Conservation (phyloP, 2,888 invertebrate species). For the Drosophila acutilabella region DNA sequence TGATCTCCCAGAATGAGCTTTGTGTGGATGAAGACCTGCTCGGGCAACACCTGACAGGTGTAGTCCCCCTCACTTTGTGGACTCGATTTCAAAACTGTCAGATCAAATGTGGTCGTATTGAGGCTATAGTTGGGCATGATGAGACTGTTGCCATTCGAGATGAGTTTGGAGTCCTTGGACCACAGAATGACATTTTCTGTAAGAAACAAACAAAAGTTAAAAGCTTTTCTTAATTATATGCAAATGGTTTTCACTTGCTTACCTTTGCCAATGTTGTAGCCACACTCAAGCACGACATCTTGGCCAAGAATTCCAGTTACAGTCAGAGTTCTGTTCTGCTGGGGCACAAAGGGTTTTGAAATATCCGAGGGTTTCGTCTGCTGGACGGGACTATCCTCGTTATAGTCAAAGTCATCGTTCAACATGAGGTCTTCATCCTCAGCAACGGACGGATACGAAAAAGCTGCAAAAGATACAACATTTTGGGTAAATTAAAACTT, state of each 20-base stretch:
- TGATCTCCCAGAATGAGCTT: slow-evolving; percentile 64
- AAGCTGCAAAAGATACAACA: slow-evolving; percentile 30
- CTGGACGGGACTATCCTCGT: slow-evolving; percentile 48
- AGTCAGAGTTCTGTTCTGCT: slow-evolving; percentile 21
- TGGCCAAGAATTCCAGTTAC: slow-evolving; percentile 55
- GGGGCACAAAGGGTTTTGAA: background rate
- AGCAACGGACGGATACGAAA: slow-evolving; percentile 9
- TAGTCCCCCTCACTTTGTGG: slow-evolving; percentile 69
- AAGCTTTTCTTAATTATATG: background rate
- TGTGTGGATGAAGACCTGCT: slow-evolving; percentile 44
- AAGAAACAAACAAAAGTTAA: background rate
- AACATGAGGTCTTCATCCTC: slow-evolving; percentile 40
- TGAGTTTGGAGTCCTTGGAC: slow-evolving; percentile 49
- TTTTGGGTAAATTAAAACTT: background rate
- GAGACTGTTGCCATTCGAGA: slow-evolving; percentile 60
- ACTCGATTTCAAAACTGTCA: slow-evolving; percentile 70
- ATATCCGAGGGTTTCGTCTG: slow-evolving; percentile 45
- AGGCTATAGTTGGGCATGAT: slow-evolving; percentile 61
- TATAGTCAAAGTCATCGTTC: slow-evolving; percentile 58
- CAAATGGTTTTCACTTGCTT: background rate
- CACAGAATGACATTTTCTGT: slow-evolving; percentile 64
- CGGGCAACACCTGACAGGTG: slow-evolving; percentile 66
- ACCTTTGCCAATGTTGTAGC: slow-evolving; percentile 39
- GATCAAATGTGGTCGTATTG: slow-evolving; percentile 50
- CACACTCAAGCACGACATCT: slow-evolving; percentile 57